Base-by-base conservation (phyloP, 2,113 vertebrate species). In the Orthochromis indermauri region DNA sequence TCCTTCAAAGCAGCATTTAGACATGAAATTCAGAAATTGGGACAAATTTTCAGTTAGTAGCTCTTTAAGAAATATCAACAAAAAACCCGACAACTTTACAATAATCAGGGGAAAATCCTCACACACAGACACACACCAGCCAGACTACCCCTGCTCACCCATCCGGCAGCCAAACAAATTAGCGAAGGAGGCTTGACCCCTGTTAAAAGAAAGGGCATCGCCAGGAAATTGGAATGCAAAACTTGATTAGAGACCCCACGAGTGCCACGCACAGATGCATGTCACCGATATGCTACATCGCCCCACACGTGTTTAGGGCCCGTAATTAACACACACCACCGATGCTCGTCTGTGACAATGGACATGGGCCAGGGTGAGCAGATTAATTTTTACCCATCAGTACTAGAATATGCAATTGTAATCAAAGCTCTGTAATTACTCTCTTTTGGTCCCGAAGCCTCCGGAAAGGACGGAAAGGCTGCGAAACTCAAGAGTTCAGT, bases 101-200 rank as follows among this genome's bases (percentile, higher is more conserved):
- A 5, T 80, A 55, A 81, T 10, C 12, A 37, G 49, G 9, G 10
- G 28, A 53, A 35, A 47, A 51, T 76, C 45, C 80, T 16, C 4
- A 59, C 68, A 51, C 68, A 24, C 55, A 51, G 24, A 71, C 54
- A 33, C 31, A 84, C 49, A 63, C 10, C 88, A 80, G 81, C 47
- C n/a, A 12, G 21, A 73, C 80, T 42, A 71, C 24, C 82, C 66
- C 90, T 86, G 19, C 19, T 66, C 33, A 21, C 33, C 31, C 4
- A 90, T 86, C 61, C 14, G 4, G 80, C 88, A 85, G 63, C 79
- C 89, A 93, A 93, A 90, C 91, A 94, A 94, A 96, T 95, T 88
- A 95, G 73, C 35, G 13, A 71, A 47, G 80, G 80, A 88, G 85
- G 91, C 80, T 83, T 91, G 91, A 95, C 92, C 93, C 89, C 81